A percentile compares a stretch with the other conserved stretches of the same genome.
Evolutionary conservation across 2,888 invertebrate species (phyloP).

Genomic region (Drosophila infuscata): DNA sequence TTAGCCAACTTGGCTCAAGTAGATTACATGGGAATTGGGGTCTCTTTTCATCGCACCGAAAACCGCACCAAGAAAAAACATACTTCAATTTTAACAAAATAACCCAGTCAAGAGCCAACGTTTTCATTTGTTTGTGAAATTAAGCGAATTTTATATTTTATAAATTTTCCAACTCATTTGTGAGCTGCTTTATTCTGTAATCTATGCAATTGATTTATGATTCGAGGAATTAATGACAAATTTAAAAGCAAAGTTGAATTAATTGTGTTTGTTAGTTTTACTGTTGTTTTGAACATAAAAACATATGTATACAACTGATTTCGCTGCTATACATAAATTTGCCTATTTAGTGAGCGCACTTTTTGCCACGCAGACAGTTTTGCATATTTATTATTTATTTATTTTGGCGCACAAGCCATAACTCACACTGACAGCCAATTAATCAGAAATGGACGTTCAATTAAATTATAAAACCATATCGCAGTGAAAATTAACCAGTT

Average conservation of each 20-base stretch:
- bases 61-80: background rate
- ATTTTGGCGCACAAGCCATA: slow-evolving; percentile 66
- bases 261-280: slow-evolving; percentile 3
- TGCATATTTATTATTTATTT: slow-evolving; percentile 78
- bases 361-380: slow-evolving; percentile 59
- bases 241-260: slow-evolving; percentile 18
- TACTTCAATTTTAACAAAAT: background rate
- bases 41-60: background rate
- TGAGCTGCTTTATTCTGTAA: slow-evolving; percentile 10
- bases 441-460: slow-evolving; percentile 79
- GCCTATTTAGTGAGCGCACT: slow-evolving; percentile 49
- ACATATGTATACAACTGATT: slow-evolving; percentile 31
- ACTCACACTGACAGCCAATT: slow-evolving; percentile 78
- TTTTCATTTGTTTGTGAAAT: background rate
- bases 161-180: background rate
- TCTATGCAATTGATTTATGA: slow-evolving; percentile 40
- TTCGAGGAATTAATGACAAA: slow-evolving; percentile 38
- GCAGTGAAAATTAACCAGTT: slow-evolving; percentile 40
- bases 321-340: slow-evolving; percentile 63
- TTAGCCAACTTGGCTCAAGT: background rate
- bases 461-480: slow-evolving; percentile 73
- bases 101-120: background rate
- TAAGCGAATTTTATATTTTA: background rate
- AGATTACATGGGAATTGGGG: background rate
- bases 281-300: slow-evolving; percentile 16